Evolutionary conservation across 2,113 vertebrate species (phyloP).

Genomic region (Nibea coibor): DNA sequence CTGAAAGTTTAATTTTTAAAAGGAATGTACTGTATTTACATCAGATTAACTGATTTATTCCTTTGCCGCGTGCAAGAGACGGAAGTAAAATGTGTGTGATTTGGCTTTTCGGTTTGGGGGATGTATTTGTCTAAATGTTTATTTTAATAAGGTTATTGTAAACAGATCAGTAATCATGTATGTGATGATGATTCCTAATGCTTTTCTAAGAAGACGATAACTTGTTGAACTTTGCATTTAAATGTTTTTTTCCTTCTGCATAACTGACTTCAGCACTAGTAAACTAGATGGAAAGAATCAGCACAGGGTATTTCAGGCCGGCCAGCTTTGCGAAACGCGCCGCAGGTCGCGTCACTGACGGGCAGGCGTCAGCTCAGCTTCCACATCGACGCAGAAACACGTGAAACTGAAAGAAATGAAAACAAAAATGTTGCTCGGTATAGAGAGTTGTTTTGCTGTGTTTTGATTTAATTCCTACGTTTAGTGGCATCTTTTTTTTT

Average conservation of each 20-base stretch:
- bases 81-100: slow-evolving; percentile 5
- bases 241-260: not conserved
- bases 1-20: slow-evolving; percentile 3
- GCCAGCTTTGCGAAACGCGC: too few species aligned
- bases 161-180: slow-evolving; percentile 9
- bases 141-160: slow-evolving; percentile 34
- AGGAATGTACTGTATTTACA: slow-evolving; percentile 36
- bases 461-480: not conserved
- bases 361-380: too few species aligned
- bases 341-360: not conserved
- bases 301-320: not conserved
- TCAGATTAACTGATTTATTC: slow-evolving; percentile 25
- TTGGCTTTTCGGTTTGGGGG: not conserved
- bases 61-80: slow-evolving; percentile 12
- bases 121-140: slow-evolving; percentile 18
- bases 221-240: not conserved
- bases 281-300: not conserved
- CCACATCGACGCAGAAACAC: not conserved
- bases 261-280: not conserved
- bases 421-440: not conserved
- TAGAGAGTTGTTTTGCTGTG: not conserved
- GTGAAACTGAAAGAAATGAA: not conserved
- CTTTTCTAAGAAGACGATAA: slow-evolving; percentile 1
- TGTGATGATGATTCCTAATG: slow-evolving; percentile 5
- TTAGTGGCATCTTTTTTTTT: not conserved